Evolutionary conservation across 2,797 vertebrate genomes (phyloP), one percentile per base, ranked within the genome.

Genomic region (Parotocinclus haroldoi): DNA sequence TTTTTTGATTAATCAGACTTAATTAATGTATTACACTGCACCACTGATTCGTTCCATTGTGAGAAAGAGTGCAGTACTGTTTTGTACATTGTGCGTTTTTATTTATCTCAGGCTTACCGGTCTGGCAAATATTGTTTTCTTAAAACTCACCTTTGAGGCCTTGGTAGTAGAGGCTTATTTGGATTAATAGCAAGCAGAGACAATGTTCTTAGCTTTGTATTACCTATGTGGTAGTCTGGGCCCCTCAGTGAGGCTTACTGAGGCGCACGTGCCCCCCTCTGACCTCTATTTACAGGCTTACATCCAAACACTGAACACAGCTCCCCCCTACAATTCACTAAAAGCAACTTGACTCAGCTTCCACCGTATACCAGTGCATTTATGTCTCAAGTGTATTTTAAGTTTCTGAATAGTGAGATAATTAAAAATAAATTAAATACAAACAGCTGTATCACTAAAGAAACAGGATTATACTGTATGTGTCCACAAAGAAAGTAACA

Each of bases 181-280:
- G 61, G 74, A 73, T 79, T 82, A 80, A 83, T 80, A 77, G 79
- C 67, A 82, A 77, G 73, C 79, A 73, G 74, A 57, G 53, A 68
- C 44, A 45, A 27, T 2, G 5, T 2, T 2, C 27, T 27, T 27
- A 27, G 62, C 53, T 59, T 66, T 67, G 68, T 68, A 56, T 78
- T 63, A 52, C 65, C 61, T 63, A 13, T 46, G 59, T 51, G 10
- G 42, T 65, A 66, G 67, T 50, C 71, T 45, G 51, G 62, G 57
- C 49, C 53, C 42, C 72, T 71, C 42, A 71, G 61, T 65, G 61
- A 64, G 61, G 61, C 68, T 77, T 71, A 74, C 18, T 10, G n/a
- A 52, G 54, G 44, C 71, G 17, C 17, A 44, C 27, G 46, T 56
- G 56, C 17, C 53, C 68, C 71, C 63, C 60, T 19, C 65, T 66